Evolutionary conservation across 64 coral and sea anemone genomes (phyloP).

Genomic region (Actinia tenebrosa): DNA sequence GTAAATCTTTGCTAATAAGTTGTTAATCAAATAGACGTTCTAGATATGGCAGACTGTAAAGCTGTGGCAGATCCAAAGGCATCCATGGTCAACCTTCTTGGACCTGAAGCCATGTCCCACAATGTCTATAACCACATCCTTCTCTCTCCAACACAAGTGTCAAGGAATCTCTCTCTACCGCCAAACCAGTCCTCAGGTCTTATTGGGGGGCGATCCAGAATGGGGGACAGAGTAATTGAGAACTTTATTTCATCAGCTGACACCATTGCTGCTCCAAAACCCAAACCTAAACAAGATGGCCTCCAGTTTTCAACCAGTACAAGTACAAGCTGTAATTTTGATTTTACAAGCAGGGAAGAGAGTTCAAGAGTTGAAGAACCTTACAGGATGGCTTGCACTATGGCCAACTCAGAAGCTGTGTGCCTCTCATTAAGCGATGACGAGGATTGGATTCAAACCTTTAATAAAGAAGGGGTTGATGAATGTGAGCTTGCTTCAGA

Average conservation of each 20-base stretch:
- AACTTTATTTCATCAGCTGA: not conserved
- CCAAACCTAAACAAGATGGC: not conserved
- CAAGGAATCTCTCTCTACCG: not conserved
- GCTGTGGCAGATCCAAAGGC: not conserved
- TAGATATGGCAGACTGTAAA: constrained; percentile 6
- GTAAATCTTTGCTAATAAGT: not conserved
- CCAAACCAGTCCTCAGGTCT: not conserved
- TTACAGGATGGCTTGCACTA: not conserved
- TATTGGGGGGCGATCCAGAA: not conserved
- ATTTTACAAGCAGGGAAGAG: not conserved
- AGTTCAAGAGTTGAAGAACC: not conserved
- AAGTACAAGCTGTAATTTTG: not conserved
- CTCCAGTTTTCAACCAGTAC: not conserved
- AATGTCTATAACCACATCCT: constrained; percentile 6
- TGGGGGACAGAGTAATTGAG: constrained; percentile 1
- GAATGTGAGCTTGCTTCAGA: not conserved
- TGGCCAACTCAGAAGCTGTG: not conserved
- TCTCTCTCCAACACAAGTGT: constrained; percentile 10
- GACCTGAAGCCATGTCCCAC: not conserved
- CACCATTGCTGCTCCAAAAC: not conserved
- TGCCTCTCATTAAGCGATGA: not conserved
- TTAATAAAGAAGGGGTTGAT: not conserved
- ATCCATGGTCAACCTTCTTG: not conserved
- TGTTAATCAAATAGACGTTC: too few species aligned
- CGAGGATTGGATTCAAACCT: not conserved